Evolutionary conservation across 2,888 invertebrate genomes (phyloP).

Genomic region (Furcula furcula): DNA sequence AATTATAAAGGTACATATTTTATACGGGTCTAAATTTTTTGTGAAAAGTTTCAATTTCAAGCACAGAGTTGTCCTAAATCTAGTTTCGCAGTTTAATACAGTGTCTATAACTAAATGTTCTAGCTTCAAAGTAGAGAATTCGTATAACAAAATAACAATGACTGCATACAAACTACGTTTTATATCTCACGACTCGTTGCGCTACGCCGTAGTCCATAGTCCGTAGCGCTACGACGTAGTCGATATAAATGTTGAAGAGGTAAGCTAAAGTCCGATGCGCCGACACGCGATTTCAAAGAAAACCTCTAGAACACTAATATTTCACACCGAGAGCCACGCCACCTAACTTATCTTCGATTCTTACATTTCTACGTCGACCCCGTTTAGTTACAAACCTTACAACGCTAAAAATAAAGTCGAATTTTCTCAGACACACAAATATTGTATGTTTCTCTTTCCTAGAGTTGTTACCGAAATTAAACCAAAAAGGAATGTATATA

Average conservation of each 20-base stretch:
- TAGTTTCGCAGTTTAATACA: neutral
- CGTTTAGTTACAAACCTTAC: conserved; percentile 30
- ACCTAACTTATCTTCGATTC: conserved; percentile 69
- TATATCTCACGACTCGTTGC: conserved; percentile 16
- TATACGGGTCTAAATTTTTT: too few species aligned
- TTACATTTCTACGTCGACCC: conserved; percentile 30
- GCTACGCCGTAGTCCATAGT: conserved; percentile 7
- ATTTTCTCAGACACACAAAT: conserved; percentile 20
- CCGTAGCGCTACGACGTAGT: conserved; percentile 20
- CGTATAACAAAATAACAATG: conserved; percentile 13
- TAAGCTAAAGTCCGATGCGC: conserved; percentile 45
- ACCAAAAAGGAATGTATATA: conserved; percentile 29
- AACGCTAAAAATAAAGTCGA: conserved; percentile 22
- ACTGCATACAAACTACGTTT: conserved; percentile 10
- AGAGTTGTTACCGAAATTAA: conserved; percentile 27
- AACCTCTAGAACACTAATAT: conserved; percentile 69
- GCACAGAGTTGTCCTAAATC: too few species aligned
- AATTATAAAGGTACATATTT: too few species aligned
- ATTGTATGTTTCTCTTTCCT: conserved; percentile 40
- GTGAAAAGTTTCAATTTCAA: too few species aligned
- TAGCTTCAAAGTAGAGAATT: conserved; percentile 3
- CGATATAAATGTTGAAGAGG: conserved; percentile 38
- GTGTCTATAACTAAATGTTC: neutral
- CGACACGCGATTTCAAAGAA: conserved; percentile 52
- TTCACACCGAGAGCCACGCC: conserved; percentile 55